These are phyloP conservation scores for Habropoda laboriosa DNA, from an alignment of 1,140 invertebrate species.

Conservation along the genomic window DNA sequence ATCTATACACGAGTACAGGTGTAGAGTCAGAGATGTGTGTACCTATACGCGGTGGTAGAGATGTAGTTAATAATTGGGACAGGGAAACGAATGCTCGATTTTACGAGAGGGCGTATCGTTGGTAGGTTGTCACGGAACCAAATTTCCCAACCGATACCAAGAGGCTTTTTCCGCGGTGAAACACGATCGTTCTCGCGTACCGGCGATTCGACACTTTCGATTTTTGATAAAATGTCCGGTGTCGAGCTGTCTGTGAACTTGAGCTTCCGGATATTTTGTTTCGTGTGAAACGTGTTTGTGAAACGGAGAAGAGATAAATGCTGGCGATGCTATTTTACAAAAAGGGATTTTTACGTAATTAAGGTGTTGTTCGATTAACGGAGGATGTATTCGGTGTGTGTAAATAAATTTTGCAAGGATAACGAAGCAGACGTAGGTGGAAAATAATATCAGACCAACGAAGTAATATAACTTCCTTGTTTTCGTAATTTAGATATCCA, in stretches of 20 bases:
- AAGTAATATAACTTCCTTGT: not conserved
- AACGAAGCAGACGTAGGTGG: no score
- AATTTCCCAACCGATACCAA: not conserved
- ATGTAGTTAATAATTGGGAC: slow-evolving; percentile 27
- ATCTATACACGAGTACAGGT: not conserved
- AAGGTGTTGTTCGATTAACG: no score
- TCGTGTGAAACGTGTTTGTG: not conserved
- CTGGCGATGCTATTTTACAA: no score
- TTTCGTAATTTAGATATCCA: not conserved
- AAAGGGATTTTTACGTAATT: no score
- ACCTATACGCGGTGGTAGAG: no score
- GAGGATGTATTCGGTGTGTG: not conserved
- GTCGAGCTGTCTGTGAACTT: slow-evolving; percentile 1
- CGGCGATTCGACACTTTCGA: not conserved
- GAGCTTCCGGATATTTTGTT: not conserved
- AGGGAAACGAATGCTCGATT: slow-evolving; percentile 12
- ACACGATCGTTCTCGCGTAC: not conserved
- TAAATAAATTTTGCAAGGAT: not conserved
- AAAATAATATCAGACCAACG: not conserved
- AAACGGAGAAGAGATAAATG: not conserved
- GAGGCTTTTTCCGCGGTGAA: not conserved
- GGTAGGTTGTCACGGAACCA: not conserved
- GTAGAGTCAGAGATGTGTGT: not conserved
- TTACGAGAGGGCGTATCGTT: slow-evolving; percentile 23
- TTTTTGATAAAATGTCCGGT: not conserved